Base-by-base conservation (phyloP, 2,113 vertebrate species). In the Gallinago paraguaiae region DNA sequence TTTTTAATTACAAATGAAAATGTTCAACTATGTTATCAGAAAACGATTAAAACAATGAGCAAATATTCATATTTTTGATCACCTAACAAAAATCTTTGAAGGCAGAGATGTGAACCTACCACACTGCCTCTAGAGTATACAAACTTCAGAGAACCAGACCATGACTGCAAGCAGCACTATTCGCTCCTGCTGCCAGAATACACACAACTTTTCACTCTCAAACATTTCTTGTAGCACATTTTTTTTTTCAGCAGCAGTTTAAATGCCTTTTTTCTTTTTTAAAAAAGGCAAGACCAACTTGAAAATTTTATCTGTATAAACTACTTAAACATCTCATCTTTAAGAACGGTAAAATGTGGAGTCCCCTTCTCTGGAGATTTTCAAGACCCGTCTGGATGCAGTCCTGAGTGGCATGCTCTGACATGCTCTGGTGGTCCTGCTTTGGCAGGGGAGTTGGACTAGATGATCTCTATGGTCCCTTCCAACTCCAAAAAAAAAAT, bases 81-180 rank as follows among this genome's bases (percentile, higher is more conserved):
- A 41, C 61, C 65, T 57, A 39, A 18, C 4, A 5, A 9, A 9
- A 5, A 16, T 33, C 54, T 46, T 82, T 69, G 30, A 35, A 65
- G 59, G 18, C n/a, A 88, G 48, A 88, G 23, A 41, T 19, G 14
- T 43, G 43, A 92, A 48, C 8, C 23, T 56, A 70, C 68, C n/a
- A 35, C 10, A 57, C 0, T 31, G 48, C 6, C 1, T 24, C 4
- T 6, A 20, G 33, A 63, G 20, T 4, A 31, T 33, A 72, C 48
- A 35, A 77, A 39, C 28, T 43, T 39, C 39, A 60, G 45, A 54
- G 30, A 78, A n/a, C 7, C 9, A 3, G 19, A 9, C 33, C 4
- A 1, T 17, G 59, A 37, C 2, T 35, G 37, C 9, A 48, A 53
- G 45, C 56, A 69, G 78, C 69, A 41, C 31, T 57, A 31, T 7